phyloP scores from a whole-genome alignment of 1,140 invertebrate genomes.

The Chrysomallon squamiferum region DNA sequence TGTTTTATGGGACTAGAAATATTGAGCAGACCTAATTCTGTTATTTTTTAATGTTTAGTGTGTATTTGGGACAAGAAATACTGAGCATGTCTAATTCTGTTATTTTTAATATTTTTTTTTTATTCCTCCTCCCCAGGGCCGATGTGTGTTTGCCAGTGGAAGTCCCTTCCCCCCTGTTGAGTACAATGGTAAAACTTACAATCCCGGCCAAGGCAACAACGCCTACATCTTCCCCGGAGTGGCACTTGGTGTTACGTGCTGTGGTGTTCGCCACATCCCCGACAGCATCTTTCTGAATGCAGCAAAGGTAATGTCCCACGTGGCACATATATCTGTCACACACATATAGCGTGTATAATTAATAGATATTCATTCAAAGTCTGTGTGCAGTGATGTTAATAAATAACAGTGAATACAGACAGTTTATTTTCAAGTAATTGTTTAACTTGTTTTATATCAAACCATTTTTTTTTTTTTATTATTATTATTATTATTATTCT shows the following conservation, averaged over 20 bases:
- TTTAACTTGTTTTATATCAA: background rate
- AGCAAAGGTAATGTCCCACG: constrained; percentile 61
- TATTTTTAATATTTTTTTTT: too few relatives aligned
- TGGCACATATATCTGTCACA: background rate
- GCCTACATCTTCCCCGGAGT: constrained; percentile 64
- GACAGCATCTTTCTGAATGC: constrained; percentile 60
- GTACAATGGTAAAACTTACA: constrained; percentile 44
- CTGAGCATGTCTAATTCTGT: too few relatives aligned
- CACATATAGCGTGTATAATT: background rate
- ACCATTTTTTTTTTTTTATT: too few relatives aligned
- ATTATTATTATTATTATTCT: too few relatives aligned
- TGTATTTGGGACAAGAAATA: too few relatives aligned
- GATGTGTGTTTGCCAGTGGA: constrained; percentile 62
- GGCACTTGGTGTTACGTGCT: constrained; percentile 55
- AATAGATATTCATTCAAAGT: too few relatives aligned
- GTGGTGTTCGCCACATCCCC: constrained; percentile 54
- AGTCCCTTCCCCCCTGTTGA: constrained; percentile 59
- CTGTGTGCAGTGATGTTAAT: too few relatives aligned
- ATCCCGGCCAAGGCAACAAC: constrained; percentile 63
- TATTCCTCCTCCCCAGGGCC: constrained; percentile 32
- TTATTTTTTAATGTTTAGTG: too few relatives aligned
- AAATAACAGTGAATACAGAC: background rate
- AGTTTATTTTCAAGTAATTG: background rate
- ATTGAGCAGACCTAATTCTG: too few relatives aligned
- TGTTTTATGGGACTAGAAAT: too few relatives aligned